phyloP scores from a whole-genome alignment of 1,140 invertebrate species.

The Belonocnema kinseyi region DNA sequence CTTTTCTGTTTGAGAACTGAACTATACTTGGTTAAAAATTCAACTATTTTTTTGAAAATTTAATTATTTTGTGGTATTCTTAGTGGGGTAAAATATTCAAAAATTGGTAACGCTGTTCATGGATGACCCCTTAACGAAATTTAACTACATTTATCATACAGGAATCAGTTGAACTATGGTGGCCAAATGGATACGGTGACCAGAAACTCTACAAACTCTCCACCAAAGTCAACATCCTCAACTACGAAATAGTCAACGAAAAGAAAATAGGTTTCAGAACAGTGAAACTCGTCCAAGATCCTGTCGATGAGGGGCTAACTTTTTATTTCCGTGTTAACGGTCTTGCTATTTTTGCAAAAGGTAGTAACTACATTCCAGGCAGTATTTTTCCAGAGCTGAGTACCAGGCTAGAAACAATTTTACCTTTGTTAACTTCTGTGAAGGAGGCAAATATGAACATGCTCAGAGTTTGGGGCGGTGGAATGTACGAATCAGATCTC shows the following conservation, averaged over 20 bases:
- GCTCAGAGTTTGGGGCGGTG: constrained; percentile 98
- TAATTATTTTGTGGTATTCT: too few species aligned
- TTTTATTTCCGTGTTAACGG: constrained; percentile 95
- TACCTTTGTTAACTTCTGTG: constrained; percentile 82
- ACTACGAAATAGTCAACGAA: constrained; percentile 60
- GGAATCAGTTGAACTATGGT: constrained; percentile 84
- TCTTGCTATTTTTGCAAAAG: constrained; percentile 95
- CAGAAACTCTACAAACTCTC: constrained; percentile 86
- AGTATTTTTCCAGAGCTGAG: constrained; percentile 90
- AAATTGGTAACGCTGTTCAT: too few species aligned
- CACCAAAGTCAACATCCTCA: constrained; percentile 73
- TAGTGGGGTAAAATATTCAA: too few species aligned
- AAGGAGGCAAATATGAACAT: constrained; percentile 93
- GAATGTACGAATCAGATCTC: constrained; percentile 93
- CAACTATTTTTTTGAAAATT: too few species aligned
- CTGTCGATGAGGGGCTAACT: constrained; percentile 82
- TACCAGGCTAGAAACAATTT: constrained; percentile 72
- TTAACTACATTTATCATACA: constrained; percentile 54
- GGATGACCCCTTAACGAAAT: too few species aligned
- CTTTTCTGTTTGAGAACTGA: too few species aligned
- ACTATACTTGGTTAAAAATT: too few species aligned
- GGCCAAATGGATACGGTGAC: constrained; percentile 95
- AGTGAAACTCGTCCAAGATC: constrained; percentile 85
- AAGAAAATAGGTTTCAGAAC: constrained; percentile 89
- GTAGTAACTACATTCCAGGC: constrained; percentile 96